Conservation (phyloP, 2,797 vertebrate species). For the Oreochromis mossambicus region DNA sequence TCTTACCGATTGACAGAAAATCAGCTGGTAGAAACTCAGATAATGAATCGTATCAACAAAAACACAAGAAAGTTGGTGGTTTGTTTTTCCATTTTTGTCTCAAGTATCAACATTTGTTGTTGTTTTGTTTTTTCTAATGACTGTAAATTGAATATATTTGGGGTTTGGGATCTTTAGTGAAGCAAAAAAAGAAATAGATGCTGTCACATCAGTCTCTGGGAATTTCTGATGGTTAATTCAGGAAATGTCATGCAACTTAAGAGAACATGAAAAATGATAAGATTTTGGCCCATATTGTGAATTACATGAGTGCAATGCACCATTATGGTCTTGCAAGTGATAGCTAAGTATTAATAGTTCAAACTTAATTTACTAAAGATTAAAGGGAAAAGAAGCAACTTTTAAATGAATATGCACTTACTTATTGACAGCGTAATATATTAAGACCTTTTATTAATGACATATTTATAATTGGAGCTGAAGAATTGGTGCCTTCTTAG, state of each 20-base stretch:
- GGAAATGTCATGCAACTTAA: background rate
- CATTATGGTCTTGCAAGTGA: background rate
- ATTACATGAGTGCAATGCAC: background rate
- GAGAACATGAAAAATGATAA: background rate
- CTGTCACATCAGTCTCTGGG: background rate
- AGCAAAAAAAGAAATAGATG: background rate
- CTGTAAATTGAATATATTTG: background rate
- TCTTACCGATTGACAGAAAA: background rate
- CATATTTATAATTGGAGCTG: background rate
- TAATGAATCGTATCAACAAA: background rate
- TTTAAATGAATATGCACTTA: background rate
- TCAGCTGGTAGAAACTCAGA: background rate
- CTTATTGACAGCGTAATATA: background rate
- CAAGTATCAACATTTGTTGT: background rate
- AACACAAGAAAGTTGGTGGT: background rate
- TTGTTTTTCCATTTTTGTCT: background rate
- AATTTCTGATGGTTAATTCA: background rate
- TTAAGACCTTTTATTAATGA: background rate
- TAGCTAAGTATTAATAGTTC: background rate
- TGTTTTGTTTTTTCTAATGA: background rate
- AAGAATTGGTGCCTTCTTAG: background rate
- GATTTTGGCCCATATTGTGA: background rate
- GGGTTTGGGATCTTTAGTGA: background rate
- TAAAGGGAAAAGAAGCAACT: background rate
- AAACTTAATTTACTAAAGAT: background rate